Base-by-base conservation (phyloP, 1,140 invertebrate species). In the Drosophila repleta region DNA sequence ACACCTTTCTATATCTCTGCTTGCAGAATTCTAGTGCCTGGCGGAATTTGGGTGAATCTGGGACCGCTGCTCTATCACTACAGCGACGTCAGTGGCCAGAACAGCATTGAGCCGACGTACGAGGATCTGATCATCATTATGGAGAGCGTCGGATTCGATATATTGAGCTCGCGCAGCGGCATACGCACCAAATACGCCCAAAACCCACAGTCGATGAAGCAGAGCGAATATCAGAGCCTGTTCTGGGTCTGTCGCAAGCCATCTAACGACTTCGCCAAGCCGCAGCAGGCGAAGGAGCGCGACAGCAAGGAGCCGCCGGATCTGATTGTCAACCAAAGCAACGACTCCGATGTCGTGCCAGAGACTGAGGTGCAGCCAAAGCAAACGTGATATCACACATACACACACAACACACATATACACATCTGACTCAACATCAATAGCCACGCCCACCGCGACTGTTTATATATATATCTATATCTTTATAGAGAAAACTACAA, bases 21-120 rank as follows among this genome's bases (percentile, higher is more conserved):
- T 66, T 74, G 5, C 45, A 91, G 91, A 61, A 98, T 99, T 85
- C 92, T 99, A 3, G 96, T 97, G 92, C 97, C 97, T 11, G 96
- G 96, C 3, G 97, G 96, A 0, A 92, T 96, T 67, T 98, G 97
- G 97, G 95, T 98, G 61, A 98, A 98, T 93, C 92, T 98, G 76
- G 98, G 98, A 20, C 98, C 99, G 18, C 92, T 99, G 43, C 92
- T 99, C 1, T 99, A 99, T 92, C 98, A 99, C 91, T 99, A 94
- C 82, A 96, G 97, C 73, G 98, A 99, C 87, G 94, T 97, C 90
- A 94, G 95, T 24, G 96, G 96, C 48, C 97, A 98, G 90, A 94
- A 96, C 69, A 99, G 97, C 48, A 97, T 99, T 70, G 99, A 99
- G 92, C 97, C 99, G 0, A 96, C 96, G 55, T 98, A 97, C 80